Conservation (phyloP, 2,888 invertebrate species). For the Choreutis nemorana region DNA sequence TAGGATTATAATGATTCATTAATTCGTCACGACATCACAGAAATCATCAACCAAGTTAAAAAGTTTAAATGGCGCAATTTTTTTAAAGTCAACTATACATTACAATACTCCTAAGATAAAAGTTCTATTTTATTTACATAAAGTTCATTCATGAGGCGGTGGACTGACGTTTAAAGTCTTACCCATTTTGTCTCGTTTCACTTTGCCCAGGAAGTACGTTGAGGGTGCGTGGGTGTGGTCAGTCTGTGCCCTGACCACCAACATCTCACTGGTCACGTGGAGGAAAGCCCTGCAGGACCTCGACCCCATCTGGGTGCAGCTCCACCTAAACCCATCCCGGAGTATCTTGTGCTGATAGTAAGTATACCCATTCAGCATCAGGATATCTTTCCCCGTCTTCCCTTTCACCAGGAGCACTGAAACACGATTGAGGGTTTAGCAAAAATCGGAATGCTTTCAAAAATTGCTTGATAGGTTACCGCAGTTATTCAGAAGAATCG, state of each 20-base stretch:
- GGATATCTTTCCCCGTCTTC: slow-evolving; percentile 43
- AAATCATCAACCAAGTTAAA: too few relatives aligned
- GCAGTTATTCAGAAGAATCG: too few relatives aligned
- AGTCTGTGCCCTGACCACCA: slow-evolving; percentile 45
- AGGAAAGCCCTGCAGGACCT: slow-evolving; percentile 52
- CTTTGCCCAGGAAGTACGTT: slow-evolving; percentile 24
- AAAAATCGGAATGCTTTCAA: too few relatives aligned
- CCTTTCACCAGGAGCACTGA: slow-evolving; percentile 53
- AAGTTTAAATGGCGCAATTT: too few relatives aligned
- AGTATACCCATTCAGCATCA: slow-evolving; percentile 53
- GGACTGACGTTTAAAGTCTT: not conserved
- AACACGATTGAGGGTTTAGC: slow-evolving; percentile 17
- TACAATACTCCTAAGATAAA: too few relatives aligned
- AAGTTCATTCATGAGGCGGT: too few relatives aligned
- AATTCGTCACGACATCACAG: too few relatives aligned
- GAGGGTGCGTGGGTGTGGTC: slow-evolving; percentile 53
- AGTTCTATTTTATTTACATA: too few relatives aligned
- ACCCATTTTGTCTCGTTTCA: not conserved
- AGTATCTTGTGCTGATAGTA: slow-evolving; percentile 54
- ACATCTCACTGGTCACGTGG: slow-evolving; percentile 44
- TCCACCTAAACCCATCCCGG: slow-evolving; percentile 53
- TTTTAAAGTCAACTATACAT: too few relatives aligned
- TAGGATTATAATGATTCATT: too few relatives aligned
- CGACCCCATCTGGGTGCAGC: slow-evolving; percentile 59
- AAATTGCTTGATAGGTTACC: too few relatives aligned